Evolutionary conservation across 2,888 invertebrate species (phyloP).

Genomic region (Chouioia cunea): DNA sequence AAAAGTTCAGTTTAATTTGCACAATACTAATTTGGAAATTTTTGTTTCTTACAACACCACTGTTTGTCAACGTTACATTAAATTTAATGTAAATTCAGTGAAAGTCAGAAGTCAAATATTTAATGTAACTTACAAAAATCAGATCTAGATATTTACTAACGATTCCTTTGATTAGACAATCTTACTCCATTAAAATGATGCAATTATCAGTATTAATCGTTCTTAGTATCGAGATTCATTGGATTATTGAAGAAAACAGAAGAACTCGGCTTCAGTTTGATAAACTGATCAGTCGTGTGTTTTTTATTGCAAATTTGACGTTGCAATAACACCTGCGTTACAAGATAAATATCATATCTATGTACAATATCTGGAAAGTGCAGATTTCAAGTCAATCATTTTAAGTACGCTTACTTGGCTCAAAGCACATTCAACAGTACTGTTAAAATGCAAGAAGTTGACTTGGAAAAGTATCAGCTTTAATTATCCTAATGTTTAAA

Average conservation of each 20-base stretch:
- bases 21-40: slow-evolving; percentile 41
- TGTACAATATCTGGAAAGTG: slow-evolving; percentile 48
- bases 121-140: slow-evolving; percentile 38
- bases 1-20: slow-evolving; percentile 37
- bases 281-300: slow-evolving; percentile 28
- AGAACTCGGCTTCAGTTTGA: slow-evolving; percentile 14
- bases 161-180: slow-evolving; percentile 43
- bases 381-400: slow-evolving; percentile 52
- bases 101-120: slow-evolving; percentile 31
- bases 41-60: slow-evolving; percentile 28
- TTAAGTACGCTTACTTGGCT: slow-evolving; percentile 35
- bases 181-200: slow-evolving; percentile 47
- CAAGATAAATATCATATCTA: slow-evolving; percentile 42
- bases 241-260: slow-evolving; percentile 25
- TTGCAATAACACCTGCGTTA: slow-evolving; percentile 36
- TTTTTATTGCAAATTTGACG: slow-evolving; percentile 22
- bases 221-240: slow-evolving; percentile 22
- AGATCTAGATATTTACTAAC: slow-evolving; percentile 39
- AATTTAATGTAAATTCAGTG: slow-evolving; percentile 18
- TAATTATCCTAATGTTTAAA: too few species aligned
- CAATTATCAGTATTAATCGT: slow-evolving; percentile 52
- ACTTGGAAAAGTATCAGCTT: background rate
- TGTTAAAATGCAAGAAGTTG: background rate
- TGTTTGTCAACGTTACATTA: slow-evolving; percentile 12
- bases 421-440: slow-evolving; percentile 32